Percentiles rank a stretch among this genome's conserved stretches.
phyloP scores from a whole-genome alignment of 2,888 invertebrate species.

The Drosophila paranaensis region DNA sequence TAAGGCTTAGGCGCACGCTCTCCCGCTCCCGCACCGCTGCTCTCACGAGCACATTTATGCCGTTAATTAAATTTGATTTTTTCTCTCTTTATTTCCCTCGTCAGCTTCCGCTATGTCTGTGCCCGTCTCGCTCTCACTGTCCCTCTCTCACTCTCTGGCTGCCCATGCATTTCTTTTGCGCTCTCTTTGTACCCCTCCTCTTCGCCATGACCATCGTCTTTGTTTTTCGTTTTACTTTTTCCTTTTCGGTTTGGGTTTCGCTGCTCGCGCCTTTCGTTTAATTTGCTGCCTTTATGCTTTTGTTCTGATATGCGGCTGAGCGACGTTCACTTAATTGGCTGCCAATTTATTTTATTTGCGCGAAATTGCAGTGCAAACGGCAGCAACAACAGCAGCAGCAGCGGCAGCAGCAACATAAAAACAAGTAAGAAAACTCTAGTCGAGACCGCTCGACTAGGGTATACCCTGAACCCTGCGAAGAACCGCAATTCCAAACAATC shows the following conservation, averaged over 20 bases:
- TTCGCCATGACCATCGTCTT: too few relatives aligned
- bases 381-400: slow-evolving; percentile 25
- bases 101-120: slow-evolving; percentile 53
- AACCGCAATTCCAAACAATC: too few relatives aligned
- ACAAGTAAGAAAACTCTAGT: too few relatives aligned
- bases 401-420: slow-evolving; percentile 32
- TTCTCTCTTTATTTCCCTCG: slow-evolving; percentile 36
- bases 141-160: too few relatives aligned
- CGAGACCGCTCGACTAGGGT: too few relatives aligned
- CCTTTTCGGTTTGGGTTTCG: slow-evolving; percentile 7
- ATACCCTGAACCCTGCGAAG: too few relatives aligned
- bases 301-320: slow-evolving; percentile 70
- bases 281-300: slow-evolving; percentile 78
- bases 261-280: slow-evolving; percentile 54
- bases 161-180: slow-evolving; percentile 34
- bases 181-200: not conserved
- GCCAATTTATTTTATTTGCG: slow-evolving; percentile 80
- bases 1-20: slow-evolving; percentile 8
- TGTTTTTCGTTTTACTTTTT: slow-evolving; percentile 7
- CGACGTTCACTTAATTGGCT: slow-evolving; percentile 76
- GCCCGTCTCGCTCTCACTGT: not conserved
- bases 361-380: slow-evolving; percentile 69
- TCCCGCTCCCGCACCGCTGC: not conserved
- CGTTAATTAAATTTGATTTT: slow-evolving; percentile 72
- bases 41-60: not conserved